Evolutionary conservation across 2,797 vertebrate species (phyloP), one percentile per base, ranked within the genome.

Genomic region (Pachyuromys duprasi): DNA sequence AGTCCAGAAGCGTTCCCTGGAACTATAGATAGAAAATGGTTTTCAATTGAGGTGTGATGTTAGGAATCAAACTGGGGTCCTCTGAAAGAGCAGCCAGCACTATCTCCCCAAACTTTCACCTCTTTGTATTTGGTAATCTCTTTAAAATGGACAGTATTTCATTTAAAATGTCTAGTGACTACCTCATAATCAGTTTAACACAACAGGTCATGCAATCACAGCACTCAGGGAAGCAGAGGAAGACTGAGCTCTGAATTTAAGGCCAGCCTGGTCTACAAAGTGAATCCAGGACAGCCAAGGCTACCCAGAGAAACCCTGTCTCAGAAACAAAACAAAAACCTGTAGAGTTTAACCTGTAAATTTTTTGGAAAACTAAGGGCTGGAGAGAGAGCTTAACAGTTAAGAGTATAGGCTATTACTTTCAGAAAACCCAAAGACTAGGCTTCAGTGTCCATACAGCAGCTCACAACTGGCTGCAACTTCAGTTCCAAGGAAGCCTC

Each of bases 121-220:
- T 75, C 55, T 89, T 13, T 74, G 24, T 36, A 94, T 70, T 75
- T 89, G 15, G 81, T 62, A 88, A 69, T 55, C 22, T 74, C 36
- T 74, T 74, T 24, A 74, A 70, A 70, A 14, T 81, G 36, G 31
- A 12, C 83, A 14, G 87, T 94, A 28, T 70, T 70, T 39, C 70
- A 20, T 89, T 94, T 89, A 89, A 86, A 89, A 86, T 84, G n/a
- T 74, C 74, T 80, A 53, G 45, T 81, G 91, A 45, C 18, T 91
- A 20, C 45, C 0, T 83, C 31, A 6, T 82, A 36, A 82, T 82
- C 89, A 76, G 28, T 80, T 2, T 82, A 82, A 49, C 49, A 49
- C 49, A 49, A 49, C 49, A 49, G 49, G 49, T 49, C 8, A 11
- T 49, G 49, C 11, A 49, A 49, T 49, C 49, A 49, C 49, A 49